Percentiles rank a stretch among this genome's conserved stretches.
phyloP scores from a whole-genome alignment of 2,797 vertebrate species.

The Linurgus olivaceus region DNA sequence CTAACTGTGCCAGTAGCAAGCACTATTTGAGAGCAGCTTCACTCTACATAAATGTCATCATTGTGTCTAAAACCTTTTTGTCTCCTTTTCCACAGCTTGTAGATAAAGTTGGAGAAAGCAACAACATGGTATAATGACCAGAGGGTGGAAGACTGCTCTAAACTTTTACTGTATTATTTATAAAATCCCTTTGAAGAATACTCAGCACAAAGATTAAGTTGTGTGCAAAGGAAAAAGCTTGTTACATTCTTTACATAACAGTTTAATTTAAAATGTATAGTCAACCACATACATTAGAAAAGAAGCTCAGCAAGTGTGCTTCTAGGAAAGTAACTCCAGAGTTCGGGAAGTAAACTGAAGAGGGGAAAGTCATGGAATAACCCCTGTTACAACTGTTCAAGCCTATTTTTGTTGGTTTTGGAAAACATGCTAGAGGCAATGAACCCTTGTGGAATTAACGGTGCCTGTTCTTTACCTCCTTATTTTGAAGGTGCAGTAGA shows the following conservation, averaged over 20 bases:
- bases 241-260: conserved; percentile 73
- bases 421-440: conserved; percentile 18
- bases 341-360: conserved; percentile 59
- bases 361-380: conserved; percentile 40
- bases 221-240: conserved; percentile 73
- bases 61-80: conserved; percentile 13
- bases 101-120: conserved; percentile 94
- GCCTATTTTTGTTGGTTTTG: conserved; percentile 37
- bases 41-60: neutral
- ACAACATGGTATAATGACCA: conserved; percentile 94
- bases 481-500: conserved; percentile 60
- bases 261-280: conserved; percentile 72
- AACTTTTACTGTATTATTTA: conserved; percentile 80
- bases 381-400: conserved; percentile 42
- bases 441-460: conserved; percentile 47
- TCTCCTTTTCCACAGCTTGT: conserved; percentile 83
- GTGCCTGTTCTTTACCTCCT: conserved; percentile 64
- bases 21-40: conserved; percentile 23
- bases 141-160: conserved; percentile 74
- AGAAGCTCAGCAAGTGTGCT: conserved; percentile 62
- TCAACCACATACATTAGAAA: conserved; percentile 65
- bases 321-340: conserved; percentile 58
- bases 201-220: conserved; percentile 77
- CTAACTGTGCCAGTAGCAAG: conserved; percentile 57
- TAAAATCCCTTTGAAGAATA: conserved; percentile 79